These are phyloP conservation scores for Sesamia nonagrioides DNA, from an alignment of 1,140 invertebrate species.

Conservation along the genomic window DNA sequence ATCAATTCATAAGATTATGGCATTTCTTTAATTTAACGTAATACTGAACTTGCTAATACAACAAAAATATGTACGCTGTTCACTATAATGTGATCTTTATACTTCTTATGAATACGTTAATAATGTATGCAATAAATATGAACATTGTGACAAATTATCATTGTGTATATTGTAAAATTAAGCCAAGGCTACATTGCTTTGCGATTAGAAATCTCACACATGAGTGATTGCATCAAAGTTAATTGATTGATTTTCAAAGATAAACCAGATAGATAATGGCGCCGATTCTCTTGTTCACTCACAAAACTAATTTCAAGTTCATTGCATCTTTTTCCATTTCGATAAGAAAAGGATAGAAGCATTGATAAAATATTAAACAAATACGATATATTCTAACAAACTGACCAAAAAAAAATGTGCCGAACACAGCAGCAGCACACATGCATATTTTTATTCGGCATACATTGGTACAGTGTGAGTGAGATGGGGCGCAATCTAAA, in stretches of 20 bases:
- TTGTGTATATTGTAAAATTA: constrained; percentile 49
- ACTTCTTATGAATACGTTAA: constrained; percentile 40
- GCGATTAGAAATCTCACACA: constrained; percentile 41
- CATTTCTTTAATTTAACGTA: constrained; percentile 82
- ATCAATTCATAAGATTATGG: constrained; percentile 85
- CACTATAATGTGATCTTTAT: constrained; percentile 55
- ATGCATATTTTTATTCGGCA: too few species aligned
- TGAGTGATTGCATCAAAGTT: constrained; percentile 42
- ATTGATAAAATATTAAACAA: too few species aligned
- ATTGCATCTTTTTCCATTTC: too few species aligned
- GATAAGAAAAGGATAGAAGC: too few species aligned
- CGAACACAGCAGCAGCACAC: too few species aligned
- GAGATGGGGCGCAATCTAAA: too few species aligned
- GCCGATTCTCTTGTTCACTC: too few species aligned
- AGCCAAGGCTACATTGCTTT: constrained; percentile 49
- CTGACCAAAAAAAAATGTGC: too few species aligned
- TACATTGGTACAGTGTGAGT: too few species aligned
- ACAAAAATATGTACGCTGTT: constrained; percentile 80
- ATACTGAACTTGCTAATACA: constrained; percentile 86
- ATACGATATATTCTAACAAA: too few species aligned
- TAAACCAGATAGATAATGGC: constrained; percentile 1
- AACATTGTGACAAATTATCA: constrained; percentile 52
- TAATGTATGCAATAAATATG: constrained; percentile 55
- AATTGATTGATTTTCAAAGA: constrained; percentile 36
- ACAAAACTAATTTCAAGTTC: too few species aligned